A percentile compares a stretch with the other conserved stretches of the same genome.
Evolutionary conservation across 2,797 vertebrate genomes (phyloP).

Genomic region (Lepilemur ruficaudatus): DNA sequence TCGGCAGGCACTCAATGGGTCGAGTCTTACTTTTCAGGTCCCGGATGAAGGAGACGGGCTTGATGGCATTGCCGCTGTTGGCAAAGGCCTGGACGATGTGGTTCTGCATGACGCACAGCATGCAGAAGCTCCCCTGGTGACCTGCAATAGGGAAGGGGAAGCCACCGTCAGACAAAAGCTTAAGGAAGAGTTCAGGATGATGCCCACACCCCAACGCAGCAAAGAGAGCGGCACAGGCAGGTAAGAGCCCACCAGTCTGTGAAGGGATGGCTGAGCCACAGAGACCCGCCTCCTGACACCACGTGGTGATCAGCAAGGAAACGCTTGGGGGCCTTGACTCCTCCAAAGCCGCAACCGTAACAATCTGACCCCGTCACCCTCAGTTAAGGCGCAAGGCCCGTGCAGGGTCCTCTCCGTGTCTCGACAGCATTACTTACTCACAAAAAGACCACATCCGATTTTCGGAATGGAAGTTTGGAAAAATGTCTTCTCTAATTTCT

Average conservation of each 20-base stretch:
- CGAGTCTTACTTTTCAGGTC: constrained; percentile 95
- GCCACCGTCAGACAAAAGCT: rapidly evolving
- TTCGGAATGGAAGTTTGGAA: neutral
- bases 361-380: rapidly evolving
- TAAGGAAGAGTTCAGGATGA: neutral
- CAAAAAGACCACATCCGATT: neutral
- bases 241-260: neutral
- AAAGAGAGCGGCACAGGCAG: neutral
- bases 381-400: rapidly evolving
- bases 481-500: neutral
- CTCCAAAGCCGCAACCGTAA: neutral
- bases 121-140: constrained; percentile 95
- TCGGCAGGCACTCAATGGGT: rapidly evolving
- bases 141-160: constrained; percentile 81
- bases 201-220: too few species aligned
- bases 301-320: too few species aligned
- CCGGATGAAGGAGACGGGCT: constrained; percentile 95
- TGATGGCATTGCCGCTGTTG: constrained; percentile 96
- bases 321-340: rapidly evolving
- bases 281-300: neutral
- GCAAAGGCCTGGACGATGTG: constrained; percentile 96
- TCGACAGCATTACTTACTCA: neutral
- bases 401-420: rapidly evolving
- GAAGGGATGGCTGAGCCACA: neutral
- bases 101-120: constrained; percentile 99